Conservation (phyloP, 2,113 vertebrate species). For the Tupaia tana region DNA sequence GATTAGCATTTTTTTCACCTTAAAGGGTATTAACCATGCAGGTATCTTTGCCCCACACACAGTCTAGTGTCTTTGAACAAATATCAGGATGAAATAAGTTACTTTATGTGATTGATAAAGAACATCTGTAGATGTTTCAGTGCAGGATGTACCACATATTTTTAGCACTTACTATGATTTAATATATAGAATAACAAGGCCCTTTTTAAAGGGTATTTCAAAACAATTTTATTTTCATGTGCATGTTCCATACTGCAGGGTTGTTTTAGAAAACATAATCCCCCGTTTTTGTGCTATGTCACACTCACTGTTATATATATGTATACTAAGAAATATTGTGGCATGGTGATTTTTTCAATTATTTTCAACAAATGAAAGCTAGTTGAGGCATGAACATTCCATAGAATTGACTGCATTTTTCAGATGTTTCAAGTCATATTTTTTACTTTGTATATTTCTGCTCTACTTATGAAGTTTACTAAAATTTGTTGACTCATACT, state of each 20-base stretch:
- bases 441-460: not conserved
- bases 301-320: not conserved
- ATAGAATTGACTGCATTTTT: not conserved
- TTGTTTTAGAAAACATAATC: not conserved
- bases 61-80: not conserved
- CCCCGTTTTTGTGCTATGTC: not conserved
- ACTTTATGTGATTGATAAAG: not conserved
- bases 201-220: constrained; percentile 44
- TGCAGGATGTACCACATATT: not conserved
- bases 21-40: not conserved
- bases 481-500: not conserved
- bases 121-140: not conserved
- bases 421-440: constrained; percentile 21
- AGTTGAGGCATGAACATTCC: not conserved
- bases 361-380: constrained; percentile 36
- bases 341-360: not conserved
- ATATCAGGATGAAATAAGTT: constrained; percentile 10
- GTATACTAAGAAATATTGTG: not conserved
- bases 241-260: not conserved
- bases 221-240: not conserved
- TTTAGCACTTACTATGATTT: not conserved
- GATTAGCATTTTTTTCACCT: not conserved
- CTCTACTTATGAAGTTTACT: not conserved
- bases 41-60: not conserved
- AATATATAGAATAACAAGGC: not conserved